Conservation (phyloP, 2,888 invertebrate species). For the Terebella lapidaria region DNA sequence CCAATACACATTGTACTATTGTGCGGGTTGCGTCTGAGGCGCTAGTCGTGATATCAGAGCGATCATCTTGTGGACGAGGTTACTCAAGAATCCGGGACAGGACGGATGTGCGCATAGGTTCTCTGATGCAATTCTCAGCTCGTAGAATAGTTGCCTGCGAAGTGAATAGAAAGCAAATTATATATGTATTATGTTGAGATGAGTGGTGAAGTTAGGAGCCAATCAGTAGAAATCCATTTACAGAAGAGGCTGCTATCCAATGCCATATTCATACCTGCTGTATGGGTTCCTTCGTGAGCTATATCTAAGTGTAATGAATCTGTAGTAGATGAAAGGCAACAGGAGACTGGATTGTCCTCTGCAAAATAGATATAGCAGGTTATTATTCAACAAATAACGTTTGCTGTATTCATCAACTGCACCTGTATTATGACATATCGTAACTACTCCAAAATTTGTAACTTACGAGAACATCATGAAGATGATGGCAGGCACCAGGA, state of each 20-base stretch:
- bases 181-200: too few relatives aligned
- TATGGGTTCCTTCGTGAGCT: conserved; percentile 92
- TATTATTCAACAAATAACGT: too few relatives aligned
- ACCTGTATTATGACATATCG: too few relatives aligned
- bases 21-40: not conserved
- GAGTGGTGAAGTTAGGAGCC: too few relatives aligned
- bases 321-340: conserved; percentile 94
- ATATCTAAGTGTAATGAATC: conserved; percentile 88
- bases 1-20: too few relatives aligned
- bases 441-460: too few relatives aligned
- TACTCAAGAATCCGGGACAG: conserved; percentile 65
- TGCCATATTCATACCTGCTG: too few relatives aligned
- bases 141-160: conserved; percentile 69
- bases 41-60: conserved; percentile 56
- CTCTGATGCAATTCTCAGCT: conserved; percentile 72
- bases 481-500: conserved; percentile 60
- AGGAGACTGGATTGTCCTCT: conserved; percentile 87
- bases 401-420: too few relatives aligned
- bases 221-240: too few relatives aligned
- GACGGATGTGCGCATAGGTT: conserved; percentile 64
- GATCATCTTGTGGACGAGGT: conserved; percentile 62
- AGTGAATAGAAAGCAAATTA: conserved; percentile 5
- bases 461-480: conserved; percentile 75
- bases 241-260: too few relatives aligned
- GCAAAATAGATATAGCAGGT: conserved; percentile 9